Evolutionary conservation across 2,888 invertebrate species (phyloP), one percentile per base, ranked within the genome.

Genomic region (Cryptus armator): DNA sequence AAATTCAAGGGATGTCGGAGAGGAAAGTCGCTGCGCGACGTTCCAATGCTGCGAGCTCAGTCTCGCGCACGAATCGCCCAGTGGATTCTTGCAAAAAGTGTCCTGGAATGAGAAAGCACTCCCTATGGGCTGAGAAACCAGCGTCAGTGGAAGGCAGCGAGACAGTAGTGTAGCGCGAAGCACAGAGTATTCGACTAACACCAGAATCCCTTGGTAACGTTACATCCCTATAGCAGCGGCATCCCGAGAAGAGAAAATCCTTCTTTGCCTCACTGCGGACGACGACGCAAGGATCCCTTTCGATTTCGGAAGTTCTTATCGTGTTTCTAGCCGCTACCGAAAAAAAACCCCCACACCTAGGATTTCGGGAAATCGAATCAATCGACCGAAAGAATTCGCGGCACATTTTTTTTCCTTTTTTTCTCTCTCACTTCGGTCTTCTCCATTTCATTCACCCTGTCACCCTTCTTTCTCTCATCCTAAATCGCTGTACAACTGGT

Each of bases 361-460:
- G 64, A 77, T 74, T 67, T 81, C 53, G 56, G 72, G 37, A 24
- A 78, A 77, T 70, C 84, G 81, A 84, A 84, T 84, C 77, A 81
- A 81, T 84, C 81, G 72, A 68, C 53, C 68, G 70, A 71, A 70
- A 78, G 70, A 79, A 81, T 85, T 79, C 78, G 48, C 75, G 29
- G 44, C 29, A 72, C 51, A 67, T 64, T 32, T 53, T 44, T 44
- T 24, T 24, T 24, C 24, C 24, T 24, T 24, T 24, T 24, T 19
- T 71, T 48, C 51, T 72, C 43, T 72, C 62, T 53, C 46, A 43
- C 51, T 68, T 68, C 68, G 37, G 43, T 32, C 32, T 19, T 48
- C 51, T 24, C 7, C 14, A 9, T 14, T n/a, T 44, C 44, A 16
- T 48, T 70, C 46, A 10, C 19, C 14, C 51, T 51, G 46, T 44